Percentiles rank a stretch among this genome's conserved stretches.
Evolutionary conservation across 2,888 invertebrate genomes (phyloP).

Genomic region (Dioctria rufipes): DNA sequence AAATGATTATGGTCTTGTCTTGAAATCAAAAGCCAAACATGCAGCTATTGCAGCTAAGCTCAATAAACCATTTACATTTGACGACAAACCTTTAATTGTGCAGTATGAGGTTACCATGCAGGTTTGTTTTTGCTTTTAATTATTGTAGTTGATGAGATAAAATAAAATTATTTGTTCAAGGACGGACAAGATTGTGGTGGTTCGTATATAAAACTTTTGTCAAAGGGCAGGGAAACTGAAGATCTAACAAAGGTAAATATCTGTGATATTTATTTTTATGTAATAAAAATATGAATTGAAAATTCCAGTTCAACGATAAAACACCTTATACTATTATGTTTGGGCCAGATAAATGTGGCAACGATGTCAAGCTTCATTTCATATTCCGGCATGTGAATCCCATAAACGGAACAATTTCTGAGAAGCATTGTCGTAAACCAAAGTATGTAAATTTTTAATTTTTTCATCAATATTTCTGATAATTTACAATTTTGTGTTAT

Average conservation of each 20-base stretch:
- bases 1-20: slow-evolving; percentile 89
- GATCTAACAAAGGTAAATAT: slow-evolving; percentile 77
- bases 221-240: slow-evolving; percentile 78
- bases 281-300: not conserved
- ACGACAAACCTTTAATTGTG: slow-evolving; percentile 85
- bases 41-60: slow-evolving; percentile 91
- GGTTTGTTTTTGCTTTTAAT: slow-evolving; percentile 67
- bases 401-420: slow-evolving; percentile 88
- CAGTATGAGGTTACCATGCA: slow-evolving; percentile 94
- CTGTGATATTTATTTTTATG: not conserved
- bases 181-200: slow-evolving; percentile 99
- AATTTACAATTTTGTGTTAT: slow-evolving; percentile 21
- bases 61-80: slow-evolving; percentile 86
- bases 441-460: slow-evolving; percentile 72
- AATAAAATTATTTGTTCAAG: slow-evolving; percentile 71
- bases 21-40: slow-evolving; percentile 96
- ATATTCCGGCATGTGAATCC: slow-evolving; percentile 98
- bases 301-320: slow-evolving; percentile 86
- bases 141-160: not conserved
- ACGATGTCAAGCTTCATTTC: slow-evolving; percentile 91
- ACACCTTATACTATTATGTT: slow-evolving; percentile 99
- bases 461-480: slow-evolving; percentile 10
- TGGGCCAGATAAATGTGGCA: slow-evolving; percentile 99
- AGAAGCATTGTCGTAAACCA: slow-evolving; percentile 97
- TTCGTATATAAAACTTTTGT: slow-evolving; percentile 95